Evolutionary conservation across 2,113 vertebrate species (phyloP), one percentile per base, ranked within the genome.

Genomic region (Toxotes chatareus): DNA sequence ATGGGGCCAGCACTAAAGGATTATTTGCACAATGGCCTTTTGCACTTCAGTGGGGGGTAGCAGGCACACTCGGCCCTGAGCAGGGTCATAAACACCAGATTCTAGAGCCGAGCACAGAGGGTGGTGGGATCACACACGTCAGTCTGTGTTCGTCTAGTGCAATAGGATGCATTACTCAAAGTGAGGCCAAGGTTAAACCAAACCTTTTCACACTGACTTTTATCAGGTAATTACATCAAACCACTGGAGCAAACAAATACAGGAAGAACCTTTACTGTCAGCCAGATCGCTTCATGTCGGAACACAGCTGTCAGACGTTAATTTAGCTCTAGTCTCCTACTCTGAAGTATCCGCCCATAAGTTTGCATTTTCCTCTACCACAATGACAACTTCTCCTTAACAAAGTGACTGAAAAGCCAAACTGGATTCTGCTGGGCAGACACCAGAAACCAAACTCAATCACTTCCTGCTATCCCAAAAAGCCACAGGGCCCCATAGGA

Each of bases 381-480:
- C 86, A 89, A 86, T 71, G 76, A 90, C 82, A 65, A 79, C 57
- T 55, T 77, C 13, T 73, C 75, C 47, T 69, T 67, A 61, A 66
- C 55, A 56, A 70, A 65, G 61, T 21, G 74, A 69, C 75, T 55
- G 36, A 40, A 51, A 66, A 78, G 55, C n/a, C 36, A 40, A 57
- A 44, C 57, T 63, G 16, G 19, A 60, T 79, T 76, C 59, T 42
- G 69, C 68, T 67, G 53, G 73, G 69, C 67, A 81, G 63, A 81
- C 61, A 79, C 46, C 47, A 71, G 46, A 76, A 80, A 69, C 47
- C 64, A 34, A 76, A 66, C 69, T 46, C 60, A 32, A 36, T 90
- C 90, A 84, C 89, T 90, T 91, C 91, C 92, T 93, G 86, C 77
- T 63, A 86, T 86, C 83, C 67, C 82, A 83, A 71, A 83, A 84